phyloP scores from a whole-genome alignment of 2,113 vertebrate species.

The Mormoops blainvillei region DNA sequence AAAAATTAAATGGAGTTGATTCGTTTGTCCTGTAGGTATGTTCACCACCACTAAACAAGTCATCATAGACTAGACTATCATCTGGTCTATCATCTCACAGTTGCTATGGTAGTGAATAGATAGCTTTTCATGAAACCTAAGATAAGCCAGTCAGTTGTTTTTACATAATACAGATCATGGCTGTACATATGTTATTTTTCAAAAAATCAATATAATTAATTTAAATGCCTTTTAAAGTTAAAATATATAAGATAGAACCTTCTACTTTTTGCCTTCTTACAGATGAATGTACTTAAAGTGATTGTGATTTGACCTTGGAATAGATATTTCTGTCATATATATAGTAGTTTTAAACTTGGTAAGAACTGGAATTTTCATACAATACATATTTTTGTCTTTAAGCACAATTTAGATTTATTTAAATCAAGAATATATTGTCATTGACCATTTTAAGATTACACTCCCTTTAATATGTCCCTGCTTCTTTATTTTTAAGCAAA shows the following conservation, averaged over 20 bases:
- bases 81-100: neutral
- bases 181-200: neutral
- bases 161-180: neutral
- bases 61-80: neutral
- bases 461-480: constrained; percentile 5
- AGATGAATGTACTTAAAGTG: constrained; percentile 57
- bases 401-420: constrained; percentile 56
- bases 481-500: neutral
- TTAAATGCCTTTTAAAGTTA: neutral
- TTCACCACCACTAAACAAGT: neutral
- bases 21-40: neutral
- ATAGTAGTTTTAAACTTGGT: constrained; percentile 54
- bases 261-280: constrained; percentile 56
- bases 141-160: neutral
- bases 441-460: constrained; percentile 24
- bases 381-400: constrained; percentile 55
- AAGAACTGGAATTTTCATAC: constrained; percentile 57
- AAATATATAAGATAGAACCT: constrained; percentile 1
- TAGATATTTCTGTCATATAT: constrained; percentile 59
- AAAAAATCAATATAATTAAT: neutral
- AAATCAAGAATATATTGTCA: constrained; percentile 49
- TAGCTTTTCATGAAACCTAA: neutral
- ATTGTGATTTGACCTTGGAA: constrained; percentile 58
- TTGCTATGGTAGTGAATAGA: neutral
- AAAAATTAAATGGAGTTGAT: neutral